phyloP scores from a whole-genome alignment of 2,797 vertebrate genomes.

The Erpetoichthys calabaricus region DNA sequence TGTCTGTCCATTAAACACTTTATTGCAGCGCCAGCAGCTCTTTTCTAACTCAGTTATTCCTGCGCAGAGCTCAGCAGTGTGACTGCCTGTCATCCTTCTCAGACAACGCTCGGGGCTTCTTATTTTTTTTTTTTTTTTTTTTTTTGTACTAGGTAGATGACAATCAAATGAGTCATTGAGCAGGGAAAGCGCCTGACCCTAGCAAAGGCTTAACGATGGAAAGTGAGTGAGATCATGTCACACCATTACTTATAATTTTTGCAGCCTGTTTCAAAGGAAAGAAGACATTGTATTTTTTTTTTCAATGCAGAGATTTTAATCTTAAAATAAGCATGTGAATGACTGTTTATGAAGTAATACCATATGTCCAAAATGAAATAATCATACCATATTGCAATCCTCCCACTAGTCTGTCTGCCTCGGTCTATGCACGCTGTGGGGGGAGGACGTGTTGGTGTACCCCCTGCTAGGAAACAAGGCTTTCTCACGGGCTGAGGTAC shows the following conservation, averaged over 20 bases:
- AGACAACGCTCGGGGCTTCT: constrained; percentile 65
- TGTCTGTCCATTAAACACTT: constrained; percentile 98
- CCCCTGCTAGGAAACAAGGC: too few relatives aligned
- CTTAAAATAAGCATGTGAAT: constrained; percentile 31
- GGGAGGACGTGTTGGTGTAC: too few relatives aligned
- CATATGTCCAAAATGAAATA: not conserved
- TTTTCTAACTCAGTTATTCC: constrained; percentile 94
- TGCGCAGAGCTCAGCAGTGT: constrained; percentile 65
- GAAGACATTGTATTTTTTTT: constrained; percentile 30
- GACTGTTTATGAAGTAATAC: not conserved
- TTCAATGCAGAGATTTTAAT: too few relatives aligned
- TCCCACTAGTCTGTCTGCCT: too few relatives aligned
- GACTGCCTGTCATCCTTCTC: constrained; percentile 73
- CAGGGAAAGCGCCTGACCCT: constrained; percentile 57
- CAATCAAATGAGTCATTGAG: constrained; percentile 72
- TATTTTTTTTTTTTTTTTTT: constrained; percentile 33
- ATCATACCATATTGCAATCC: not conserved
- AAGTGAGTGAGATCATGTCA: constrained; percentile 66
- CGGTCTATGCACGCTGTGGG: too few relatives aligned
- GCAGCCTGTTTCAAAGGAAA: constrained; percentile 58
- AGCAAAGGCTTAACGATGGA: constrained; percentile 64
- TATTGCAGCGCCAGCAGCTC: constrained; percentile 97
- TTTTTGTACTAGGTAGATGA: constrained; percentile 59
- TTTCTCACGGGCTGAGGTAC: too few relatives aligned
- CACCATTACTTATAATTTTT: constrained; percentile 62